Evolutionary conservation across 92 coral and sea anemone species (phyloP), one percentile per base, ranked within the genome.

Genomic region (Montipora capitata): DNA sequence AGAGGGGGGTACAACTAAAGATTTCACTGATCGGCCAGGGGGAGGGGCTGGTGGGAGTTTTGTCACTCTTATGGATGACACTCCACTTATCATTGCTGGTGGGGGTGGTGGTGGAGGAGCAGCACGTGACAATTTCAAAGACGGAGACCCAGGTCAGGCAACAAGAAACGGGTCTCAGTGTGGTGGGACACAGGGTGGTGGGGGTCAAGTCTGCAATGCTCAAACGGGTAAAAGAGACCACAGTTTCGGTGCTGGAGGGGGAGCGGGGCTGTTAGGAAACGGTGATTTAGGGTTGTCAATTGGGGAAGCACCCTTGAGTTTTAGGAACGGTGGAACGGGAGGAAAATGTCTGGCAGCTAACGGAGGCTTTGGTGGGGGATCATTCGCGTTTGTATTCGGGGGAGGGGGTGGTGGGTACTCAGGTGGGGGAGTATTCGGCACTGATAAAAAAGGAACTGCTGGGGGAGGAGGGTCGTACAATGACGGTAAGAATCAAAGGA

Each of bases 41-140:
- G 98, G 98, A 40, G 99, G 99, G 40, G 99, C 98, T 40, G 99
- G 99, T 9, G 99, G 99, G 12, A 87, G 88, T 5, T 95, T 93
- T 87, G 96, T 96, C 2, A 76, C 94, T 40, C 70, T 85, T 17
- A 38, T 7, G 52, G 70, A 87, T 76, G 56, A 74, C 58, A 57
- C 73, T 16, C 94, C 96, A 27, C 79, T 96, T 39, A 57, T 95
- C 13, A 81, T 95, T 88, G 96, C 98, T 9, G 99, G 96, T 12
- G 99, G 99, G 61, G 99, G 98, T 8, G 99, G 96, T 17, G 99
- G 98, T 4, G 98, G 99, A 15, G 98, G 96, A 0, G 18, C 72
- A 70, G 20, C 44, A 4, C 2, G 27, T 5, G 15, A 41, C 3
- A 45, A 68, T 15, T 82, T 4, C 72, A 84, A 79, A 17, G 93